Conservation (phyloP, 1,140 invertebrate genomes). For the Latrodectus geometricus region DNA sequence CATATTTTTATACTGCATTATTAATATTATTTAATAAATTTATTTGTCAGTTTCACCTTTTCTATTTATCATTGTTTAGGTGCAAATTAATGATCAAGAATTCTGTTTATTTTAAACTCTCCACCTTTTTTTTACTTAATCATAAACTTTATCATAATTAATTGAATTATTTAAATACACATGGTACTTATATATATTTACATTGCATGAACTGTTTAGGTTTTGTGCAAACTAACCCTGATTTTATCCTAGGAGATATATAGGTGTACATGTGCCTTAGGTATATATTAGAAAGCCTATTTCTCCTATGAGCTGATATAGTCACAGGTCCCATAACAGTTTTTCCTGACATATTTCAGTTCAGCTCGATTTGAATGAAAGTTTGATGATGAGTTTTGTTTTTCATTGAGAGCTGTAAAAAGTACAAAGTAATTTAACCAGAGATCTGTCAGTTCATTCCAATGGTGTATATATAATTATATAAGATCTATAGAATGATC, state of each 20-base stretch:
- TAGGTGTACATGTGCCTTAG: conserved; percentile 39
- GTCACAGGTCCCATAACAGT: background rate
- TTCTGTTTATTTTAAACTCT: no score
- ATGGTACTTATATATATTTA: background rate
- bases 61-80: no score
- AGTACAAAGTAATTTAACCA: background rate
- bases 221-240: background rate
- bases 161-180: no score
- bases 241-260: conserved; percentile 14
- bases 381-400: background rate
- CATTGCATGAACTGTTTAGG: background rate
- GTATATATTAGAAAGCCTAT: conserved; percentile 27
- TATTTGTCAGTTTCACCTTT: no score
- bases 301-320: conserved; percentile 13
- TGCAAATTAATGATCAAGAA: no score
- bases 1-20: no score
- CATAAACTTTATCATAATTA: no score
- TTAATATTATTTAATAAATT: no score
- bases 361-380: background rate
- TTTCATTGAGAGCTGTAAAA: background rate
- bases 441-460: conserved; percentile 49
- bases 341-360: conserved; percentile 7
- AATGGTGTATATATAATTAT: conserved; percentile 19
- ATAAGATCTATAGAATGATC: conserved; percentile 10
- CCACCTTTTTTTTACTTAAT: no score